Conservation (phyloP, 2,797 vertebrate species). For the Eulemur coronatus region DNA sequence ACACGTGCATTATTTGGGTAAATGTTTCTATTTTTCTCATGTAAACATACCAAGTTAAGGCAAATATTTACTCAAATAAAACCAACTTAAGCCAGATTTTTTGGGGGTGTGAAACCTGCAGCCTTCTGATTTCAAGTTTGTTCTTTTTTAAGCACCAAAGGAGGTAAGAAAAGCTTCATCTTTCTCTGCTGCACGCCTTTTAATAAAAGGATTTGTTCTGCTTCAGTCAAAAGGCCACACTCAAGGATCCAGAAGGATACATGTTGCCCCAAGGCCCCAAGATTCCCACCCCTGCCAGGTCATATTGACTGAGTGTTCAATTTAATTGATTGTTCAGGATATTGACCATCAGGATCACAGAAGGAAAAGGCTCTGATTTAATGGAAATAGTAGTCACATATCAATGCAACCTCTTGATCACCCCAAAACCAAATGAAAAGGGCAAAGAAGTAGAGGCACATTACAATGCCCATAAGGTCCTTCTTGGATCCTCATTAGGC, state of each 20-base stretch:
- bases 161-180: background rate
- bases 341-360: conserved; percentile 14
- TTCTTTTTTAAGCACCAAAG: background rate
- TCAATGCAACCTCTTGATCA: background rate
- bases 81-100: background rate
- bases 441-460: background rate
- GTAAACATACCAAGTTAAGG: background rate
- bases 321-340: conserved; percentile 1
- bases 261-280: background rate
- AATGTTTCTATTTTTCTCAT: background rate
- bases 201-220: background rate
- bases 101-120: background rate
- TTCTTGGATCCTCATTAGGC: background rate
- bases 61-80: conserved; percentile 1
- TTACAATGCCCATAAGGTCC: background rate
- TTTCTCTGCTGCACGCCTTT: background rate
- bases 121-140: background rate
- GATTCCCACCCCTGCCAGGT: background rate
- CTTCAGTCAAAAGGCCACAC: background rate
- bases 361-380: conserved; percentile 21
- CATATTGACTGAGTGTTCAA: background rate
- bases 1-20: background rate
- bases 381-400: conserved; percentile 8
- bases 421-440: conserved; percentile 25
- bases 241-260: background rate